Evolutionary conservation across 2,797 vertebrate species (phyloP).

Genomic region (Sandelia bainsii): DNA sequence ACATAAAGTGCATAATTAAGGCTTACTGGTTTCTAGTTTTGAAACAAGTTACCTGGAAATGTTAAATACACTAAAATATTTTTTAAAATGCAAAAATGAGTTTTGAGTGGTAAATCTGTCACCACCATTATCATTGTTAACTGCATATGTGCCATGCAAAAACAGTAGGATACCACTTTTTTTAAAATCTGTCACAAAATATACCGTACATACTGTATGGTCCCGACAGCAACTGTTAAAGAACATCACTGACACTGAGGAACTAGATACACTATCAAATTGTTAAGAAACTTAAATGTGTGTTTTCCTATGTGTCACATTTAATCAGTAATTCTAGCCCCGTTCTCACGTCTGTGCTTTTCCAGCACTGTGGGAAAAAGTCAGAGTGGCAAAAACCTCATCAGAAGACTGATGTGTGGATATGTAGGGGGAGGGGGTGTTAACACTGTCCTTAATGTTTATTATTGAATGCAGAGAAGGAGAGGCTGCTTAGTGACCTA

Average conservation of each 20-base stretch:
- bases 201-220: background rate
- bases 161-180: too few relatives aligned
- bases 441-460: slow-evolving; percentile 49
- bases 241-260: background rate
- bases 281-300: background rate
- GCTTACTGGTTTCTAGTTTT: too few relatives aligned
- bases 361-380: slow-evolving; percentile 36
- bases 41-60: too few relatives aligned
- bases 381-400: slow-evolving; percentile 14
- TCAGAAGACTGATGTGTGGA: slow-evolving; percentile 11
- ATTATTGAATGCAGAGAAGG: slow-evolving; percentile 36
- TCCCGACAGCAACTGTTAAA: background rate
- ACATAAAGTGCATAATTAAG: too few relatives aligned
- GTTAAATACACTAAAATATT: too few relatives aligned
- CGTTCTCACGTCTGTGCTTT: slow-evolving; percentile 29
- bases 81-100: too few relatives aligned
- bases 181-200: background rate
- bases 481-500: slow-evolving; percentile 57
- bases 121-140: too few relatives aligned
- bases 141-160: too few relatives aligned
- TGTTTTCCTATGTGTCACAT: background rate
- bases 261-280: background rate
- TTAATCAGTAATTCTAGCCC: slow-evolving; percentile 27
- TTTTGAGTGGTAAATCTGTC: too few relatives aligned
- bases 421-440: background rate